Evolutionary conservation across 2,888 invertebrate species (phyloP).

Genomic region (Plusia festucae): DNA sequence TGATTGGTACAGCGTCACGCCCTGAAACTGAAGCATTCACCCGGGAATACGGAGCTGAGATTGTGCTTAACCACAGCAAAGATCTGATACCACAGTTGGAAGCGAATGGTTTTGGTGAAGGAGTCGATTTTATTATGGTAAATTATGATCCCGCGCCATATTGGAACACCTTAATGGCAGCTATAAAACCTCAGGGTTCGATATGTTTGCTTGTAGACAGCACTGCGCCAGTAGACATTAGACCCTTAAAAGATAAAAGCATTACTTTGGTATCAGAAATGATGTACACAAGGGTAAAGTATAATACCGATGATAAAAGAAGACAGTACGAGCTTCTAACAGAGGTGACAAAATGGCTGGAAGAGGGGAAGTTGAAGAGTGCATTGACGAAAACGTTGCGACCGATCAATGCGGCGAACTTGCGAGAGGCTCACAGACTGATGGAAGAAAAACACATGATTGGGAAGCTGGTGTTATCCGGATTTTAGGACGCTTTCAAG

Average conservation of each 20-base stretch:
- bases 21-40: slow-evolving; percentile 75
- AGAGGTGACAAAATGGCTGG: slow-evolving; percentile 74
- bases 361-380: slow-evolving; percentile 71
- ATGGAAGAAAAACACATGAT: slow-evolving; percentile 76
- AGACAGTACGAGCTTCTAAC: slow-evolving; percentile 76
- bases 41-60: slow-evolving; percentile 71
- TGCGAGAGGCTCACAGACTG: slow-evolving; percentile 78
- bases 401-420: slow-evolving; percentile 81
- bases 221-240: slow-evolving; percentile 75
- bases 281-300: slow-evolving; percentile 80
- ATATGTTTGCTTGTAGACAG: slow-evolving; percentile 83
- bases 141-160: slow-evolving; percentile 83
- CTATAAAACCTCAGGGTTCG: slow-evolving; percentile 80
- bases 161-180: slow-evolving; percentile 79
- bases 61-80: slow-evolving; percentile 77
- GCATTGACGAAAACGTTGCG: slow-evolving; percentile 77
- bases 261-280: slow-evolving; percentile 78
- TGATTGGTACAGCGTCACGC: slow-evolving; percentile 83
- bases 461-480: slow-evolving; percentile 79
- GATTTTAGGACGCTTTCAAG: slow-evolving; percentile 64
- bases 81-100: slow-evolving; percentile 76
- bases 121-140: slow-evolving; percentile 80
- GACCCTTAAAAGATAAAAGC: slow-evolving; percentile 79
- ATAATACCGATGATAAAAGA: slow-evolving; percentile 77
- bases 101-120: slow-evolving; percentile 71